Conservation (phyloP, 1,140 invertebrate species). For the Cyclargus thomasi region DNA sequence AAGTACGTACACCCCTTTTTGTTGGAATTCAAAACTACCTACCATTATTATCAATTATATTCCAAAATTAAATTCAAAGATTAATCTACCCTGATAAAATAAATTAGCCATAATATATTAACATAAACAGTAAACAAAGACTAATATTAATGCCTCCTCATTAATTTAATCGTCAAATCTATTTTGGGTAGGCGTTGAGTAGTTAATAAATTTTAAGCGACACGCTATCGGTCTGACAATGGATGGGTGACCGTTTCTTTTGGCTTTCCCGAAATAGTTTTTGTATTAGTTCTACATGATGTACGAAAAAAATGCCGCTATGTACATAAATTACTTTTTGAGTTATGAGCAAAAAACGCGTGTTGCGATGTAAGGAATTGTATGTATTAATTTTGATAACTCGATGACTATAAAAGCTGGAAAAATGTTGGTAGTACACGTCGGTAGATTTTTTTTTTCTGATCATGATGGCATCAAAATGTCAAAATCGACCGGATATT, state of each 20-base stretch:
- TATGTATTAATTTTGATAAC: no score
- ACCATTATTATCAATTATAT: background rate
- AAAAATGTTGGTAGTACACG: no score
- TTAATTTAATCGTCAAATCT: conserved; percentile 1
- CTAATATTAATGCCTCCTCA: background rate
- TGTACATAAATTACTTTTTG: no score
- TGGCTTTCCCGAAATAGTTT: background rate
- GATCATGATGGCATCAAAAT: no score
- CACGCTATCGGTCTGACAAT: background rate
- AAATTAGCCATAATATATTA: background rate
- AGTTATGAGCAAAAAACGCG: no score
- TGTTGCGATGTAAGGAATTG: no score
- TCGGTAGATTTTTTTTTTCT: no score
- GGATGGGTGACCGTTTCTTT: background rate
- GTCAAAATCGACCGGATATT: no score
- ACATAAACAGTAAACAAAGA: background rate
- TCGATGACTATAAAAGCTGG: no score
- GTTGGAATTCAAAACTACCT: background rate
- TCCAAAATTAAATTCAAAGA: conserved; percentile 2
- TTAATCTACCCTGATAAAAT: background rate
- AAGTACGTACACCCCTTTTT: no score
- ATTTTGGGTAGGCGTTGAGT: background rate
- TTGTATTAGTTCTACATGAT: no score
- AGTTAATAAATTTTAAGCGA: background rate
- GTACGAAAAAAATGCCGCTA: no score